Evolutionary conservation across 2,797 vertebrate species (phyloP), one percentile per base, ranked within the genome.

Genomic region (Clangula hyemalis): DNA sequence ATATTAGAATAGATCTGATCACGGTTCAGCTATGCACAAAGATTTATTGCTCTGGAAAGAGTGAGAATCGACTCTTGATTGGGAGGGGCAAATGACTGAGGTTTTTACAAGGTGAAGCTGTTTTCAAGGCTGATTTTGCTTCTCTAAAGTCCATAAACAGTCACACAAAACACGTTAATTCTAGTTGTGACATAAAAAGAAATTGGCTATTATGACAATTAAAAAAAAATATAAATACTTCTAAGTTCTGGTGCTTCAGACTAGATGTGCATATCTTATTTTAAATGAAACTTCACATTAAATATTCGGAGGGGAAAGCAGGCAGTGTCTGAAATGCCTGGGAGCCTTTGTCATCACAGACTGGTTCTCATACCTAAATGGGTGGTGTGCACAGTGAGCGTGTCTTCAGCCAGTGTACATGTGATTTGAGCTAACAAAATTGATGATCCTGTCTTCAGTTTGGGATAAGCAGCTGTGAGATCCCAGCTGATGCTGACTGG

Each of bases 191-290:
- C 25, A 11, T 60, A 54, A 36, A 74, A 62, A 62, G 22, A 25
- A 49, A 49, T 14, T 8, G 7, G 49, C 49, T 25, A 49, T 49
- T 49, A 49, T 49, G 49, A 49, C 24, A 49, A 25, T 49, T 25
- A 49, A 36, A 74, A 58, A 58, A 21, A n/a, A 0, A 0, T 0
- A 0, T 4, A 41, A 77, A 20, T 56, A 60, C 41, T 83, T 90
- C 22, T 71, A 18, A 85, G 57, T 79, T 61, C 51, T 82, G 41
- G 36, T 91, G 51, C 69, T 92, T 92, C 65, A 56, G 70, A 24
- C 20, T 6, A 21, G 64, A 51, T 28, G 24, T 34, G 24, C 28
- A n/a, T 62, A 19, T 47, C 14, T 28, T 53, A 53, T 72, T 77
- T 85, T 34, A 34, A 24, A 61, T 25, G 49, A 78, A 73, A 62